These are phyloP conservation scores for Melanostoma mellinum DNA, from an alignment of 2,888 invertebrate species.

Conservation along the genomic window DNA sequence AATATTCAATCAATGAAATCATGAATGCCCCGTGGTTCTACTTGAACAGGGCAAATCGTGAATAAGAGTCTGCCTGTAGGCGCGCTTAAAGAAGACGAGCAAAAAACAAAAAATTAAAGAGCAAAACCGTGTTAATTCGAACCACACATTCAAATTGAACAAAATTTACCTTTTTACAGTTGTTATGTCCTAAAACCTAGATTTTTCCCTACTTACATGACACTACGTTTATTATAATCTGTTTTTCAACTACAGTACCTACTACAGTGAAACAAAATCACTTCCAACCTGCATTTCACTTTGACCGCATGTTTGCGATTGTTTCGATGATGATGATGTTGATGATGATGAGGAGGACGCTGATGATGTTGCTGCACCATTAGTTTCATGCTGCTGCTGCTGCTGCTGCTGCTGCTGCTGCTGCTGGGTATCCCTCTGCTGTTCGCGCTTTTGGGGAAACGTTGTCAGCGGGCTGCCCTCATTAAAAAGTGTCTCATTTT, in stretches of 20 bases:
- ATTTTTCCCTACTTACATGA: conserved; percentile 43
- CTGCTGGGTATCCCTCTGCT: conserved; percentile 70
- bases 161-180: not conserved
- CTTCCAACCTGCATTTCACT: conserved; percentile 74
- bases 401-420: conserved; percentile 39
- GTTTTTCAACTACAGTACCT: conserved; percentile 73
- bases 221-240: conserved; percentile 53
- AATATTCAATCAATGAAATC: no score
- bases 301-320: conserved; percentile 71
- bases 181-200: conserved; percentile 3
- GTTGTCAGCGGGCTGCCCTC: conserved; percentile 76
- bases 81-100: no score
- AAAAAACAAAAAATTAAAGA: not conserved
- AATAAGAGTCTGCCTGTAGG: no score
- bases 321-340: conserved; percentile 74
- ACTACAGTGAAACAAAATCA: conserved; percentile 82
- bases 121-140: not conserved
- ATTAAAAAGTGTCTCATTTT: conserved; percentile 80
- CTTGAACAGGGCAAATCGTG: no score
- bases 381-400: conserved; percentile 65
- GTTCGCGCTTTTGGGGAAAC: conserved; percentile 70
- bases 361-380: conserved; percentile 51
- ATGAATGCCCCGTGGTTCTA: no score
- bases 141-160: conserved; percentile 15
- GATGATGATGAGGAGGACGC: conserved; percentile 74